Evolutionary conservation across 2,797 vertebrate species (phyloP).

Genomic region (Podarcis lilfordi): DNA sequence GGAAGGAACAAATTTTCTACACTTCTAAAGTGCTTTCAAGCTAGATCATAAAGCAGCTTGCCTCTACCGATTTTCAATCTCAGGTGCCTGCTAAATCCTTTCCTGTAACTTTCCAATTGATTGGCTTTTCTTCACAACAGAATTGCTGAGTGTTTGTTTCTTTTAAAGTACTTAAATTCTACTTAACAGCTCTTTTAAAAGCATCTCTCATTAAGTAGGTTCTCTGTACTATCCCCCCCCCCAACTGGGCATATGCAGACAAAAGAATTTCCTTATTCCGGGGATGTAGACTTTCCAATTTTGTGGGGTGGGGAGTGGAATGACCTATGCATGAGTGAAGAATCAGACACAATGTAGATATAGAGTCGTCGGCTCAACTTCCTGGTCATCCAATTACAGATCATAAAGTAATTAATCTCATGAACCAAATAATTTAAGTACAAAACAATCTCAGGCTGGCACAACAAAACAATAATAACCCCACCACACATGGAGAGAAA

Average conservation of each 20-base stretch:
- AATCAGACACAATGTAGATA: too few species aligned
- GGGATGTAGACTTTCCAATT: too few species aligned
- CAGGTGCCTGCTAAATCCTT: not conserved
- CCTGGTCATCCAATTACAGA: too few species aligned
- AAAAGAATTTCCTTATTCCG: not conserved
- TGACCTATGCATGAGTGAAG: too few species aligned
- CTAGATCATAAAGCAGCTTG: not conserved
- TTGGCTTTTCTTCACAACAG: not conserved
- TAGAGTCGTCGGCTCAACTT: too few species aligned
- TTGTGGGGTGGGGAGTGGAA: too few species aligned
- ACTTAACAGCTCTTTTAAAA: not conserved
- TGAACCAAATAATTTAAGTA: too few species aligned
- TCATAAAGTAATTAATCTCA: too few species aligned
- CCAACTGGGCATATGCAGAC: too few species aligned
- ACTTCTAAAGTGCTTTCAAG: not conserved
- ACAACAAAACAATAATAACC: too few species aligned
- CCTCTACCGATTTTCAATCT: not conserved
- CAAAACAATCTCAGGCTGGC: too few species aligned
- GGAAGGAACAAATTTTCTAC: not conserved
- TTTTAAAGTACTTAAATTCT: not conserved
- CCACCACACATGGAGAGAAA: too few species aligned
- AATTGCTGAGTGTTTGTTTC: not conserved
- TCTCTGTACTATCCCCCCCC: not conserved
- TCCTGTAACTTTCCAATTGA: not conserved
- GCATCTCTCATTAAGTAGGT: not conserved